phyloP scores from a whole-genome alignment of 2,888 invertebrate species.

The Tinea trinotella region DNA sequence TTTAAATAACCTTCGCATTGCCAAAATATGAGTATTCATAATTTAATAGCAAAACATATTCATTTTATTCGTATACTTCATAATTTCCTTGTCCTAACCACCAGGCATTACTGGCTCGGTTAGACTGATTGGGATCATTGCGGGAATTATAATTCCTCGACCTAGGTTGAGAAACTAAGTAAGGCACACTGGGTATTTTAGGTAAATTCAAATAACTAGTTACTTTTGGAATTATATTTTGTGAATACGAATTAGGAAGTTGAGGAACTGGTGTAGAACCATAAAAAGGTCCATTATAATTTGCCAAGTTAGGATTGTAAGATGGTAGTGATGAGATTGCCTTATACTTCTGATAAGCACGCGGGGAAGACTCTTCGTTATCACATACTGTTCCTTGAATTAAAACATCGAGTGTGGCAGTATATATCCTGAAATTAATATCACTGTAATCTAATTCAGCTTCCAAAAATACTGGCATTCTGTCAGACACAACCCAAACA shows the following conservation, averaged over 20 bases:
- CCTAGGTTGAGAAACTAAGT: slow-evolving; percentile 19
- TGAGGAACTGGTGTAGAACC: slow-evolving; percentile 10
- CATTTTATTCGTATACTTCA: slow-evolving; percentile 34
- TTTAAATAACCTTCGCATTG: background rate
- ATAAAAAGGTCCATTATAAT: background rate
- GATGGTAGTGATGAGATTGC: background rate
- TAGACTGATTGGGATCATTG: slow-evolving; percentile 17
- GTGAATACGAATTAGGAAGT: slow-evolving; percentile 20
- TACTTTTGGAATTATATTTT: slow-evolving; percentile 29
- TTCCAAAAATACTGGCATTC: slow-evolving; percentile 84
- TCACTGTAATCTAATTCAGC: slow-evolving; percentile 80
- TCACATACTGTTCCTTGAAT: slow-evolving; percentile 83
- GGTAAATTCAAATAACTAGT: slow-evolving; percentile 33
- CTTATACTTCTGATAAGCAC: background rate
- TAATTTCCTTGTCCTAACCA: slow-evolving; percentile 34
- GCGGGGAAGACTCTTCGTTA: slow-evolving; percentile 20
- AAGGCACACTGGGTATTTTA: slow-evolving; percentile 31
- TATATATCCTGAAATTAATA: slow-evolving; percentile 83
- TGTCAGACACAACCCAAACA: slow-evolving; percentile 86
- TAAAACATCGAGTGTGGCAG: slow-evolving; percentile 76
- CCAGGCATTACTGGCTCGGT: slow-evolving; percentile 30
- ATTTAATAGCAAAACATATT: no score
- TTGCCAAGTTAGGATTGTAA: background rate
- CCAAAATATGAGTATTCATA: no score
- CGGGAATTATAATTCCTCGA: background rate